Base-by-base conservation (phyloP, 2,113 vertebrate species). In the Sinosuthora webbiana region DNA sequence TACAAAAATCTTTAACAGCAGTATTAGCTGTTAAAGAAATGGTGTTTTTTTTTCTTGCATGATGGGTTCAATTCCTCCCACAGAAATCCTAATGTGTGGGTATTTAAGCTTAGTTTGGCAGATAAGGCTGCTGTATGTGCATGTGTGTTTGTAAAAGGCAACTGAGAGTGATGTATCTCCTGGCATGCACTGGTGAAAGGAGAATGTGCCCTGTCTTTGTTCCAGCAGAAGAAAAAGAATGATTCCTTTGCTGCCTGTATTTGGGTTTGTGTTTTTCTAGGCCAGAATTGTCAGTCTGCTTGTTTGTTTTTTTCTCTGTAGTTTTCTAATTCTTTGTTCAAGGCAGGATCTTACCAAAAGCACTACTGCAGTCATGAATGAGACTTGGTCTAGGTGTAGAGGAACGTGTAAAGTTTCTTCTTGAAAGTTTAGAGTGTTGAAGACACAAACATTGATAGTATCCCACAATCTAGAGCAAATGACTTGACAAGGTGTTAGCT, bases 11-110 rank as follows among this genome's bases (percentile, higher is more conserved):
- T 45, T 82, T 71, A 77, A 30, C 25, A 63, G 30, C 5, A 27
- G 11, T 45, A 11, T 59, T 90, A 27, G 5, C 16, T 71, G 33
- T 57, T 67, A 50, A 44, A 77, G 33, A 83, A 57, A 45, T 47
- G 0, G 9, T 11, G 2, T 0, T 2, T 15, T 44, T 39, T 33
- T n/a, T 22, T 2, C 8, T 39, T 31, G 8, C 4, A 2, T 44
- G 19, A 10, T 64, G 16, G 18, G 8, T 79, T 42, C 5, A 18
- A 7, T 83, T 87, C 28, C 17, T 79, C 25, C 22, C 30, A 22
- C 5, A 22, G 73, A 83, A 88, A 55, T 56, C 7, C 10, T 52
- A 1, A 22, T 35, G 8, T 53, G 12, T 52, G 15, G 5, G 2
- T 69, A 9, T 77, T 89, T 89, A 35, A 47, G 28, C 49, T n/a